These are phyloP conservation scores for Grammomys dolichurus DNA, from an alignment of 2,113 vertebrate species.

Conservation along the genomic window DNA sequence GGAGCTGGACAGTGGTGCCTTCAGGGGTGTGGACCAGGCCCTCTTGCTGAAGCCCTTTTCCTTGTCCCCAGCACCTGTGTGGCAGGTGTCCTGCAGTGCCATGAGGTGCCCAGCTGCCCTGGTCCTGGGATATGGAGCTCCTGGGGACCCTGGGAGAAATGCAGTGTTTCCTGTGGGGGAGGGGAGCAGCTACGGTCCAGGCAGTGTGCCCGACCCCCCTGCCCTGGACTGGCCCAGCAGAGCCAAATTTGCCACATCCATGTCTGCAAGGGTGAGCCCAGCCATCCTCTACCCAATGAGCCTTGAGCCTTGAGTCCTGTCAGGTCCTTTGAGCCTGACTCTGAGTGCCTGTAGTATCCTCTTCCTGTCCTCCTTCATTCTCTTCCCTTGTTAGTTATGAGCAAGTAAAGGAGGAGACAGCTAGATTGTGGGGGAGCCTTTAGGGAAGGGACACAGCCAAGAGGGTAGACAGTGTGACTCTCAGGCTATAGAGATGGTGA, in stretches of 20 bases:
- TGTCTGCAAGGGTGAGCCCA: conserved; percentile 85
- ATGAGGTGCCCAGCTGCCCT: conserved; percentile 87
- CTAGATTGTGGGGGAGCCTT: neutral
- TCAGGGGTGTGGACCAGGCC: fast-evolving
- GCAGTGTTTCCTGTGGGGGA: conserved; percentile 89
- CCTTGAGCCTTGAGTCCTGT: neutral
- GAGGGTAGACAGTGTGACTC: conserved; percentile 78
- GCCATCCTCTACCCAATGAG: fast-evolving
- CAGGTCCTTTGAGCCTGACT: neutral
- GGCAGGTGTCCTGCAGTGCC: conserved; percentile 88
- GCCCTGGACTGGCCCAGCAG: conserved; percentile 86
- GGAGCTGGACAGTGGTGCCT: fast-evolving
- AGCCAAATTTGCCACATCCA: conserved; percentile 87
- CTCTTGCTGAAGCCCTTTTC: neutral
- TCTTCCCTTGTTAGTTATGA: neutral
- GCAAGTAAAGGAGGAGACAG: neutral
- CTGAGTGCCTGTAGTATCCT: neutral
- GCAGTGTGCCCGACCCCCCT: conserved; percentile 87
- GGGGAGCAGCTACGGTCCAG: conserved; percentile 88
- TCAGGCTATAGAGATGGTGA: conserved; percentile 9
- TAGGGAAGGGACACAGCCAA: conserved; percentile 76
- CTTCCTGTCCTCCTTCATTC: too few species aligned
- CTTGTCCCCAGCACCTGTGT: conserved; percentile 89
- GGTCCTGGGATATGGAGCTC: conserved; percentile 89
- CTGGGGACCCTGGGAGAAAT: conserved; percentile 91